Conservation (phyloP, 2,888 invertebrate genomes). For the Blastobasis lacticolella region DNA sequence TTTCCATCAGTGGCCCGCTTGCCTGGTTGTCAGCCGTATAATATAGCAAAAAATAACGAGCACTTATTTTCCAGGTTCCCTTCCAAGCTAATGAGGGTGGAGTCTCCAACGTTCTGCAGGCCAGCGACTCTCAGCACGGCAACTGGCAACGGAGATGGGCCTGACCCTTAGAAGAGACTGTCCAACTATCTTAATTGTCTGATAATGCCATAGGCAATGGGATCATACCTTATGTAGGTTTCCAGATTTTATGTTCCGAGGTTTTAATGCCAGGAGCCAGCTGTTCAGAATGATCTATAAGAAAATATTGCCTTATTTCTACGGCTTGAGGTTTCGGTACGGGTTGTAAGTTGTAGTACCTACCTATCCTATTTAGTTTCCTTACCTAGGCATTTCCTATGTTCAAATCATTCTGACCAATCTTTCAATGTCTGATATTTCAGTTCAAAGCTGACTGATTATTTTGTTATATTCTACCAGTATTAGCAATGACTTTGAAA, state of each 20-base stretch:
- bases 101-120: slow-evolving; percentile 48
- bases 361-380: too few relatives aligned
- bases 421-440: too few relatives aligned
- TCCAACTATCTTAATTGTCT: background rate
- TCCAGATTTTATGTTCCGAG: background rate
- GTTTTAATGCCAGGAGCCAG: background rate
- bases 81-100: slow-evolving; percentile 26
- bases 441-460: too few relatives aligned
- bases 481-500: too few relatives aligned
- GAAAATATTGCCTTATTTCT: background rate
- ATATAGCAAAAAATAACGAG: too few relatives aligned
- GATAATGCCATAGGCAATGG: background rate
- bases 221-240: background rate
- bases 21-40: too few relatives aligned
- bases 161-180: slow-evolving; percentile 16
- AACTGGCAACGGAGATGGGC: slow-evolving; percentile 44
- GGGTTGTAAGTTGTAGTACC: too few relatives aligned
- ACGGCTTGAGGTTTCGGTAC: background rate
- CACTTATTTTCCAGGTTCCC: too few relatives aligned
- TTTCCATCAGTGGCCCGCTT: too few relatives aligned
- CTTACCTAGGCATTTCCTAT: too few relatives aligned
- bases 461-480: too few relatives aligned
- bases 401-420: too few relatives aligned
- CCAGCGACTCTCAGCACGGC: slow-evolving; percentile 39
- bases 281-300: background rate